Conservation (phyloP, 1,140 invertebrate species). For the Lepidurus packardi region DNA sequence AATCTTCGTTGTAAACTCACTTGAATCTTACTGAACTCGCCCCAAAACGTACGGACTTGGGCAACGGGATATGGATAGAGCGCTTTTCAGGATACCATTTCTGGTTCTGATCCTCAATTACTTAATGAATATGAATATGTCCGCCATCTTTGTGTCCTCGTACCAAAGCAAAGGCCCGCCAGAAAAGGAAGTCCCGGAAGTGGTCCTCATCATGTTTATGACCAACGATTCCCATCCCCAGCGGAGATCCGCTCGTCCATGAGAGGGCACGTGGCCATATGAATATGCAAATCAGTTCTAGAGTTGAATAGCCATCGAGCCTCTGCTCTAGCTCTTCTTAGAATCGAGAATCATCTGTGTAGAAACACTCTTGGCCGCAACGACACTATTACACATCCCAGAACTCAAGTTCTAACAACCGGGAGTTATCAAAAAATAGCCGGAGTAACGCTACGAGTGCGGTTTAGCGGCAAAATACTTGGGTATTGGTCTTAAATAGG, state of each 20-base stretch:
- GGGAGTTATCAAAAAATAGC: too few relatives aligned
- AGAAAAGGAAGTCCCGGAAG: background rate
- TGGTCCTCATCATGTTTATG: constrained; percentile 6
- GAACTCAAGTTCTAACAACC: too few relatives aligned
- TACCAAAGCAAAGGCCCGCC: background rate
- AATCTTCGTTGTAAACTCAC: too few relatives aligned
- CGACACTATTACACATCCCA: too few relatives aligned
- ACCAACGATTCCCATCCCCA: background rate
- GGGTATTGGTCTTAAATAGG: too few relatives aligned
- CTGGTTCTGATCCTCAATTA: background rate
- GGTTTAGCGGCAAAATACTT: too few relatives aligned
- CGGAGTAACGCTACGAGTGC: too few relatives aligned
- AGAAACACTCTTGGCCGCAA: too few relatives aligned
- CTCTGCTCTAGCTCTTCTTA: too few relatives aligned
- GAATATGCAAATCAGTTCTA: background rate
- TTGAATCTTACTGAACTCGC: too few relatives aligned
- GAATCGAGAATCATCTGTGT: too few relatives aligned
- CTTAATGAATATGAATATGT: background rate
- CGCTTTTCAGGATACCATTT: background rate
- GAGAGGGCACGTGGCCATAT: background rate
- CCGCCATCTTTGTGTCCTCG: background rate
- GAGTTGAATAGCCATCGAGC: background rate
- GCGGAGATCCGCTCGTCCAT: background rate
- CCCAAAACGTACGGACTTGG: too few relatives aligned
- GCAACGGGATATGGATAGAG: background rate